Percentiles rank a stretch among this genome's conserved stretches.
These are phyloP conservation scores for Cromileptes altivelis DNA, from an alignment of 2,113 vertebrate species.

Conservation along the genomic window DNA sequence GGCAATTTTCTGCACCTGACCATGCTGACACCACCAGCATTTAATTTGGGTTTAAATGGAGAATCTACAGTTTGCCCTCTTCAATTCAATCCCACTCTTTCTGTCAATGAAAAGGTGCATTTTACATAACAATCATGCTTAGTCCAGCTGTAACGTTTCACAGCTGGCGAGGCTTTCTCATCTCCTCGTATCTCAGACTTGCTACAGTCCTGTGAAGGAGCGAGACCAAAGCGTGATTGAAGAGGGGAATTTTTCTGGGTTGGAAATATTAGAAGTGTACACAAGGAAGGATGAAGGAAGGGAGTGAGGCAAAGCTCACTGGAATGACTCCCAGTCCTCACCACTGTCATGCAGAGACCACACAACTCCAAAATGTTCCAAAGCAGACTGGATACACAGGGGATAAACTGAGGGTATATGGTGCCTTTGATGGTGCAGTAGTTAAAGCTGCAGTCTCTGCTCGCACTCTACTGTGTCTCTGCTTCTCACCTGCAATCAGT, in stretches of 20 bases:
- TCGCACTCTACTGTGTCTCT: not conserved
- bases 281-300: slow-evolving; percentile 63
- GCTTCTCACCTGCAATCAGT: slow-evolving; percentile 43
- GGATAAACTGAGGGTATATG: slow-evolving; percentile 34
- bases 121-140: slow-evolving; percentile 28
- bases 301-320: slow-evolving; percentile 51
- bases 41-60: not conserved
- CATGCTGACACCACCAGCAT: not conserved
- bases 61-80: slow-evolving; percentile 13
- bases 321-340: slow-evolving; percentile 65
- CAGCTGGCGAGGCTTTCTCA: slow-evolving; percentile 29
- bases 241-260: slow-evolving; percentile 50
- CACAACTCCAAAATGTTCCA: slow-evolving; percentile 62
- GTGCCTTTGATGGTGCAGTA: slow-evolving; percentile 44
- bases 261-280: slow-evolving; percentile 69
- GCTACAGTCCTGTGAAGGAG: slow-evolving; percentile 31
- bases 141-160: slow-evolving; percentile 31
- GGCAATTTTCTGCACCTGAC: slow-evolving; percentile 10
- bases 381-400: slow-evolving; percentile 39
- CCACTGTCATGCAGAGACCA: slow-evolving; percentile 55
- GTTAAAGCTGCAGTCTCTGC: slow-evolving; percentile 33
- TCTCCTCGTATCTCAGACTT: slow-evolving; percentile 36
- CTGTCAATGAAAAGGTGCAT: slow-evolving; percentile 18
- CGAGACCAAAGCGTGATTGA: slow-evolving; percentile 33
- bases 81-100: slow-evolving; percentile 8